Evolutionary conservation across 2,113 vertebrate genomes (phyloP), one percentile per base, ranked within the genome.

Genomic region (Prionailurus bengalensis): DNA sequence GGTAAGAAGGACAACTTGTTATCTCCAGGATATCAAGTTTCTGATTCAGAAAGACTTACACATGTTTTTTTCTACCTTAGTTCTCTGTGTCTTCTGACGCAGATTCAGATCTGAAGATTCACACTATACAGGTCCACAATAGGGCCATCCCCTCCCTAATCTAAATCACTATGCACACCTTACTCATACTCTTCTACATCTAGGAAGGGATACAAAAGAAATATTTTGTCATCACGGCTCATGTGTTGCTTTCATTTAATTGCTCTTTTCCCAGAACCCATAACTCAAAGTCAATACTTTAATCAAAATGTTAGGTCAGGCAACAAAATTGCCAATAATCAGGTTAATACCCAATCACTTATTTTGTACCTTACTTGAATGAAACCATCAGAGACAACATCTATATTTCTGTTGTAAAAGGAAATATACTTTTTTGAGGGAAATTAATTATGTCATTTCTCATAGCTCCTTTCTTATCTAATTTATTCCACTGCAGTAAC

Each of bases 231-330:
- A 36, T 45, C 66, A n/a, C 51, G 7, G 5, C 31, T 92, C 78
- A 6, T 88, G 23, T 85, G 66, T 31, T 81, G 73, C 13, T 88
- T 94, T 85, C 23, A 61, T 36, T 94, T 96, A 95, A 91, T 80
- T 74, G 21, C 17, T 36, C 9, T 79, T 85, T 95, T 89, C 58
- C 42, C 19, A 74, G 53, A 96, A 79, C 3, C 19, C 25, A 80
- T 68, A 94, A 45, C 76, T 95, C 42, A 79, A 71, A 95, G 13
- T 94, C 65, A 70, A 16, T 51, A 45, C 5, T 93, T 96, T 91
- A 84, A 79, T 89, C 23, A 92, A 48, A 93, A 27, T 36, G 14
- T n/a, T 87, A 79, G 17, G 31, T 87, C 48, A 65, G 33, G 4
- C 55, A 68, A 27, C 36, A 27, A 80, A 55, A 63, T 55, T 90